Base-by-base conservation (phyloP, 2,113 vertebrate genomes). In the Calidris pygmaea region DNA sequence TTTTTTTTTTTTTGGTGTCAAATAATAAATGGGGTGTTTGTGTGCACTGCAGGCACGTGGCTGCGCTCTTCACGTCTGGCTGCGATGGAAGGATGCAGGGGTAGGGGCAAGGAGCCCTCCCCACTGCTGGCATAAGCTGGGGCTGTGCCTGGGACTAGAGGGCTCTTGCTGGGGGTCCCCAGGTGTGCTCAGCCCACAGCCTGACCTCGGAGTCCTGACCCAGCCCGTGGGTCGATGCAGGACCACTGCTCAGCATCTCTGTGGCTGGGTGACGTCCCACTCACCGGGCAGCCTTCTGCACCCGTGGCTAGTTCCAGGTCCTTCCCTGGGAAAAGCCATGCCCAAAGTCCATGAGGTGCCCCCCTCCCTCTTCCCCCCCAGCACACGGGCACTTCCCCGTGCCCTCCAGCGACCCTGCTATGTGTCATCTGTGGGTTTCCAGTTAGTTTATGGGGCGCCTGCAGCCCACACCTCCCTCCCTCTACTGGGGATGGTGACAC, bases 11-110 rank as follows among this genome's bases (percentile, higher is more conserved):
- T 41, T 60, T 72, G 32, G 52, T 73, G 35, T 68, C 23, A 58
- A 53, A 74, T 17, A 96, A 95, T 95, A 96, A 95, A 96, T 3
- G n/a, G 58, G 47, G 34, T 48, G 14, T 78, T 63, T 55, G 60
- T 35, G 72, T 68, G 85, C 47, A n/a, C 55, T 59, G 82, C 19
- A 52, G 63, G 26, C 27, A 48, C 2, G 30, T 2, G 8, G 24
- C 45, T 65, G 52, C 0, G 2, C 39, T 85, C 80, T n/a, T 81
- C 15, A 2, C 3, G 2, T 32, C 56, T 1, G 7, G 43, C 43
- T 41, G 34, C 0, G 1, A 50, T 11, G 48, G 35, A 74, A 50
- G 45, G 75, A 29, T 0, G 0, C 34, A n/a, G 22, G 30, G 22
- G 11, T 16, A 60, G n/a, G 56, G 39, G 39, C 24, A 48, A 48